These are phyloP conservation scores for Xylocampa areola DNA, from an alignment of 2,888 invertebrate genomes.

Conservation along the genomic window DNA sequence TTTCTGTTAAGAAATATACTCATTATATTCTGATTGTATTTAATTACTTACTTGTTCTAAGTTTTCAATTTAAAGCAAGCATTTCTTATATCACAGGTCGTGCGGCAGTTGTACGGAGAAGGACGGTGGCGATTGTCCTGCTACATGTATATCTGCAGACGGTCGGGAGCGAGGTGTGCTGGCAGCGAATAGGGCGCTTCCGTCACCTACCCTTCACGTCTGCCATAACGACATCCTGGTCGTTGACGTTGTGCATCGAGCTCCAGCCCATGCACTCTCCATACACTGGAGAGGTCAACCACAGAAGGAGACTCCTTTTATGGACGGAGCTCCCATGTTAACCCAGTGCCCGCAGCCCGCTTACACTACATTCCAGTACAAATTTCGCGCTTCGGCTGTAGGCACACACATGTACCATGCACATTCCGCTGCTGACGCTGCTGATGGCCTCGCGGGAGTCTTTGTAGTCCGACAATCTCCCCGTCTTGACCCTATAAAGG, in stretches of 20 bases:
- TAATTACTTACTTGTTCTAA: not conserved
- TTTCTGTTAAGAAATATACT: too few species aligned
- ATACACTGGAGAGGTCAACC: constrained; percentile 96
- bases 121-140: constrained; percentile 89
- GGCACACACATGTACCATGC: constrained; percentile 94
- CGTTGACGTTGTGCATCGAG: constrained; percentile 93
- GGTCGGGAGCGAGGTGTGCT: constrained; percentile 91
- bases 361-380: constrained; percentile 93
- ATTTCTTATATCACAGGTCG: constrained; percentile 77
- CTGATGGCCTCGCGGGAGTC: constrained; percentile 93
- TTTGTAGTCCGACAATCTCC: constrained; percentile 92
- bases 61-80: constrained; percentile 10
- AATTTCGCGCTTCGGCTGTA: constrained; percentile 92
- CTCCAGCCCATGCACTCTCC: constrained; percentile 92
- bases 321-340: constrained; percentile 94
- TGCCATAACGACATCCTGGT: constrained; percentile 94
- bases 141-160: constrained; percentile 91
- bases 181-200: constrained; percentile 91
- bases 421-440: constrained; percentile 92
- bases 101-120: constrained; percentile 92
- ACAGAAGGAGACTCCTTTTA: constrained; percentile 91
- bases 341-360: constrained; percentile 94
- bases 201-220: constrained; percentile 91
- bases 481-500: constrained; percentile 89
- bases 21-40: not conserved